A percentile compares a stretch with the other conserved stretches of the same genome.
Conservation (phyloP, 2,113 vertebrate genomes). For the Phocoena phocoena region DNA sequence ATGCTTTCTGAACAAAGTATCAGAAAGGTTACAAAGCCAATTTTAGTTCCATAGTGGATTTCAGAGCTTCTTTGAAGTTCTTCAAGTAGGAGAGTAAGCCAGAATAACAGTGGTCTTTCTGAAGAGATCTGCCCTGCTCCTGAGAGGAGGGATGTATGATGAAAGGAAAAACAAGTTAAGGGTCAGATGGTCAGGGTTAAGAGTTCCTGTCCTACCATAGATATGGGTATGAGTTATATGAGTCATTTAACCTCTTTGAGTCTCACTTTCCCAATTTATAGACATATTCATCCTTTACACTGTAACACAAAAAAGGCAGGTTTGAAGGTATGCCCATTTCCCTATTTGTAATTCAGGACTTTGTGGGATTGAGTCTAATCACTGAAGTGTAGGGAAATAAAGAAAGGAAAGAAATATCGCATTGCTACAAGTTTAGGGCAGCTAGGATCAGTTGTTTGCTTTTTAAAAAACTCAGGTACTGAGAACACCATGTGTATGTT, state of each 20-base stretch:
- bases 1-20: conserved; percentile 13
- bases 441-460: neutral
- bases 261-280: neutral
- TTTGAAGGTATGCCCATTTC: neutral
- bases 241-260: neutral
- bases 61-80: neutral
- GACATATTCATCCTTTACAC: neutral
- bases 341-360: neutral
- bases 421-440: neutral
- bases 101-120: neutral
- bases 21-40: neutral
- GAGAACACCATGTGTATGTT: neutral
- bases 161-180: neutral
- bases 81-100: neutral
- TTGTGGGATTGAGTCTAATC: neutral
- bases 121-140: neutral
- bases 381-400: neutral
- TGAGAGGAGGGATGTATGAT: neutral
- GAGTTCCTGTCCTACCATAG: neutral
- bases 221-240: neutral
- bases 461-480: neutral
- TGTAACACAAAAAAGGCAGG: neutral
- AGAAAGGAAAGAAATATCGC: neutral
- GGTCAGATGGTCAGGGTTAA: neutral
- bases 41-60: neutral